Evolutionary conservation across 2,797 vertebrate genomes (phyloP), one percentile per base, ranked within the genome.

Genomic region (Protosalanx chinensis): DNA sequence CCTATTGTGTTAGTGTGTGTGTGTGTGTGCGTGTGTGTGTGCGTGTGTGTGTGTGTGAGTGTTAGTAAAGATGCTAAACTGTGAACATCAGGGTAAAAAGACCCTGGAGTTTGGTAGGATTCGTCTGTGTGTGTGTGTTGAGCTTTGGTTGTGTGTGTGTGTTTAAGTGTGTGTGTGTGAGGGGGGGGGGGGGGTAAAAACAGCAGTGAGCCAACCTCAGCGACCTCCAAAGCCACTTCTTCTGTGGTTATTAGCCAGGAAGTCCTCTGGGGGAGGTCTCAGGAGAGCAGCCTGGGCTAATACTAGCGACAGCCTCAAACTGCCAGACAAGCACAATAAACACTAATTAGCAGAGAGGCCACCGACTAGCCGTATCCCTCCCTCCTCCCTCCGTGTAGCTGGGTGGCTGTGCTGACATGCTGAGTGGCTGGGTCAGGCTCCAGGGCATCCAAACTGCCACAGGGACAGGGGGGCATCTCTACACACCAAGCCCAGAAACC

Each of bases 331-430:
- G 88, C 90, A 91, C 86, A 91, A 90, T 90, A 88, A 92, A 90
- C 84, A 87, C 74, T 91, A 92, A 93, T 92, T 91, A 92, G 88
- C 83, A 82, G 79, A 67, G 88, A 93, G 91, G 90, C 90, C 81
- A 74, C 81, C 2, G 75, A 62, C 71, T 82, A 80, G 80, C 77
- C 81, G 65, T 76, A 63, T 67, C 30, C 23, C 5, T 30, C 76
- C 73, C 69, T 76, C 65, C 37, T 6, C 27, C 64, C 29, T 6
- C 7, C 16, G 3, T 35, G 46, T 10, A 49, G 4, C n/a, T 1
- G 18, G 15, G 2, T 15, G 12, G 29, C 5, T 18, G 18, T 6
- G 29, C 33, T 33, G 29, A 62, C 60, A 33, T 32, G 13, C 10
- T 5, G 61, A 35, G 62, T 10, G 29, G 49, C 3, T 13, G 49